Percentiles rank a stretch among this genome's conserved stretches.
These are phyloP conservation scores for Netelia fuscicornis DNA, from an alignment of 2,888 invertebrate genomes.

Conservation along the genomic window DNA sequence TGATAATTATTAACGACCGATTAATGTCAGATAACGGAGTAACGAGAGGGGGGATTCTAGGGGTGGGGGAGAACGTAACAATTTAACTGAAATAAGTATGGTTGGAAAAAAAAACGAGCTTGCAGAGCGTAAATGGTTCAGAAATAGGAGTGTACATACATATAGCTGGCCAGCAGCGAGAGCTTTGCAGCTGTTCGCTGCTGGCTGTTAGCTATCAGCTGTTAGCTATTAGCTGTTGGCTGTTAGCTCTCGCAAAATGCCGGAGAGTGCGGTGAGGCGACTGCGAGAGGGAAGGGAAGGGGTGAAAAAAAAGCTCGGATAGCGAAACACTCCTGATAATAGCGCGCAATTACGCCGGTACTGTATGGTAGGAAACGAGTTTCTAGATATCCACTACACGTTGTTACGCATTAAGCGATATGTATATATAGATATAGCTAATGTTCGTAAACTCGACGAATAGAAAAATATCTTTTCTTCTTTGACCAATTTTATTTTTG, in stretches of 20 bases:
- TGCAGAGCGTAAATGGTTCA: conserved; percentile 62
- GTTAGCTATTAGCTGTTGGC: too few relatives aligned
- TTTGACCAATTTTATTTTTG: too few relatives aligned
- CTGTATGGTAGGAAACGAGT: conserved; percentile 74
- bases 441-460: too few relatives aligned
- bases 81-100: conserved; percentile 65
- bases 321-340: conserved; percentile 70
- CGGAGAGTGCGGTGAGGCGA: conserved; percentile 25
- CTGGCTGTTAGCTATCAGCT: not conserved
- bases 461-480: too few relatives aligned
- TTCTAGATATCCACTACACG: conserved; percentile 68
- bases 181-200: not conserved
- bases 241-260: conserved; percentile 19
- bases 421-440: not conserved
- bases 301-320: conserved; percentile 19
- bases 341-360: conserved; percentile 73
- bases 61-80: conserved; percentile 32
- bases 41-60: not conserved
- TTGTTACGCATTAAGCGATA: conserved; percentile 64
- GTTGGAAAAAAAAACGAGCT: conserved; percentile 28
- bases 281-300: not conserved
- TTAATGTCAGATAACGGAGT: too few relatives aligned
- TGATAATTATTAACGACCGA: too few relatives aligned
- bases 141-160: conserved; percentile 57
- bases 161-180: conserved; percentile 20